Percentiles rank a stretch among this genome's conserved stretches.
phyloP scores from a whole-genome alignment of 92 coral and sea anemone genomes.

The Montipora capitata region DNA sequence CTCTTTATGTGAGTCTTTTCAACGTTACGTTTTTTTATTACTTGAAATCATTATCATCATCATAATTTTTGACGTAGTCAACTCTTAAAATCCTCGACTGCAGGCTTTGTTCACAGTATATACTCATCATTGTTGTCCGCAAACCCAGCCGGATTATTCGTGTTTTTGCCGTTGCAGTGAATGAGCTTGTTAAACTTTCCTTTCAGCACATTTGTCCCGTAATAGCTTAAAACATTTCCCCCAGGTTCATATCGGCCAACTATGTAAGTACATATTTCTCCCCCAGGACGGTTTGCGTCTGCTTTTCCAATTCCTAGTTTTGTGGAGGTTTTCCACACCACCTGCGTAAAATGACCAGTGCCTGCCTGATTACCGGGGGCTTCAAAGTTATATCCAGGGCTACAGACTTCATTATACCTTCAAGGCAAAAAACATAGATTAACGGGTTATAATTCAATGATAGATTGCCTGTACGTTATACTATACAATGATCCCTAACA shows the following conservation, averaged over 20 bases:
- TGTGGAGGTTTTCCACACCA: constrained; percentile 62
- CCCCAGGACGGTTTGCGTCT: not conserved
- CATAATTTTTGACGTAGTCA: no score
- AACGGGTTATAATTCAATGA: not conserved
- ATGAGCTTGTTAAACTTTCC: not conserved
- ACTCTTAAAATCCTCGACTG: no score
- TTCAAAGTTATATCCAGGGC: constrained; percentile 33
- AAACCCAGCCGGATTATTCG: not conserved
- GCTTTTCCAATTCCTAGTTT: constrained; percentile 57
- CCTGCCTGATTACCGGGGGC: not conserved
- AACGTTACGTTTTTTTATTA: no score
- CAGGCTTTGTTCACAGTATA: not conserved
- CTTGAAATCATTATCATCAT: no score
- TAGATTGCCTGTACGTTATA: no score
- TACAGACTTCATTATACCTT: constrained; percentile 65
- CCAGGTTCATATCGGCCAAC: constrained; percentile 1
- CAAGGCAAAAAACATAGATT: not conserved
- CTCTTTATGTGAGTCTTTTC: no score
- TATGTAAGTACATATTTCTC: constrained; percentile 28
- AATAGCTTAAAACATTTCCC: not conserved
- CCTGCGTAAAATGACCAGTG: constrained; percentile 72
- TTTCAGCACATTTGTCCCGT: not conserved
- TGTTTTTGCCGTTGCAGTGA: not conserved
- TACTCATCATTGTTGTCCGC: not conserved
- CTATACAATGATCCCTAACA: no score